Percentiles rank a stretch among this genome's conserved stretches.
Evolutionary conservation across 2,797 vertebrate species (phyloP).

Genomic region (Oryzias sinensis): DNA sequence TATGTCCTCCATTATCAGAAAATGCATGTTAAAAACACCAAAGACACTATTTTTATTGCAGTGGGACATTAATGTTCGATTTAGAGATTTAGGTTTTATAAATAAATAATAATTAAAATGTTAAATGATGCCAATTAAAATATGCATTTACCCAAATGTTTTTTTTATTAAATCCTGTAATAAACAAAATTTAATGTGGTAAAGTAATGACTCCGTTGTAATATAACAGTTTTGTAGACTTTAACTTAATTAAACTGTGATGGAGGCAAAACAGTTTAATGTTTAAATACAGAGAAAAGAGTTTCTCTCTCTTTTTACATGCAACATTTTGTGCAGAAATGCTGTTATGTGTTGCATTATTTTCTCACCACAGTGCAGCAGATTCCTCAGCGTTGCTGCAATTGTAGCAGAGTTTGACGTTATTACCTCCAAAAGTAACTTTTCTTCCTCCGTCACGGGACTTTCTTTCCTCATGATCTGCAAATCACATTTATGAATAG

Average conservation of each 20-base stretch:
- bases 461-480: constrained; percentile 63
- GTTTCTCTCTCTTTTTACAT: neutral
- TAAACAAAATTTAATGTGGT: too few species aligned
- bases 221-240: too few species aligned
- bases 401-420: constrained; percentile 37
- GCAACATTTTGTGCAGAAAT: neutral
- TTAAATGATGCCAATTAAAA: too few species aligned
- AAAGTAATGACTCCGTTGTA: too few species aligned
- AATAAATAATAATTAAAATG: too few species aligned
- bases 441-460: constrained; percentile 60
- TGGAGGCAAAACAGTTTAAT: neutral
- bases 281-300: neutral
- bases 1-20: too few species aligned
- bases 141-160: too few species aligned
- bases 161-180: too few species aligned
- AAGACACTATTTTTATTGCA: too few species aligned
- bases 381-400: constrained; percentile 55
- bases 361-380: constrained; percentile 68
- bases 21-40: too few species aligned
- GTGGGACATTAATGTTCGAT: too few species aligned
- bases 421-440: constrained; percentile 59
- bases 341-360: neutral
- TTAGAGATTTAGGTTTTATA: too few species aligned
- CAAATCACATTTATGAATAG: neutral
- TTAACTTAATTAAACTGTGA: neutral